These are phyloP conservation scores for Echinarachnius parma DNA, from an alignment of 53 echinoderm and acorn worm species.

Conservation along the genomic window DNA sequence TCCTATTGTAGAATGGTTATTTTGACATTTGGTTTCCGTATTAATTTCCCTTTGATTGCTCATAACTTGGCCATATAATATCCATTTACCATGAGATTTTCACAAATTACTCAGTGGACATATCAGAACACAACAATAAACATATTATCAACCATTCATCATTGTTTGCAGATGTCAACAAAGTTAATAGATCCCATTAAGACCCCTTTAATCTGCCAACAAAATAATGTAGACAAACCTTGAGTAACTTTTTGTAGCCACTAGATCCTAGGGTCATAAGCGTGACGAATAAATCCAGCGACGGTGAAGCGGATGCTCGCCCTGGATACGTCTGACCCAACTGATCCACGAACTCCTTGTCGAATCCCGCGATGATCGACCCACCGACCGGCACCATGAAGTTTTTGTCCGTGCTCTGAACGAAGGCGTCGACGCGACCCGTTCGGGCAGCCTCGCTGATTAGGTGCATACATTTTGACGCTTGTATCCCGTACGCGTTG, in stretches of 20 bases:
- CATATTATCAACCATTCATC: too few relatives aligned
- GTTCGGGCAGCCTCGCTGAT: constrained; percentile 77
- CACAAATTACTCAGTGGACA: too few relatives aligned
- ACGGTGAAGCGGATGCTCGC: constrained; percentile 88
- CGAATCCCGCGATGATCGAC: constrained; percentile 86
- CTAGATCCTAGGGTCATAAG: constrained; percentile 81
- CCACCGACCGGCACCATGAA: constrained; percentile 98
- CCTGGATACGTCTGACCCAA: constrained; percentile 86
- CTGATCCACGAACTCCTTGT: constrained; percentile 66
- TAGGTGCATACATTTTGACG: constrained; percentile 90
- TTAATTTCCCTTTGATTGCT: too few relatives aligned
- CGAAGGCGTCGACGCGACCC: constrained; percentile 88
- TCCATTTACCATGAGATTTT: too few relatives aligned
- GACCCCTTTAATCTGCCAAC: too few relatives aligned
- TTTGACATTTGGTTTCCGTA: too few relatives aligned
- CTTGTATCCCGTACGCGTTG: constrained; percentile 97
- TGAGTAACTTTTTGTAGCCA: constrained; percentile 72
- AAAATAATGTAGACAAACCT: constrained; percentile 2
- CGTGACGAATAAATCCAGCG: constrained; percentile 89
- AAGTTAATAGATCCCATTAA: too few relatives aligned
- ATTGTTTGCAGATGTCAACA: too few relatives aligned
- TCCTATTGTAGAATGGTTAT: too few relatives aligned
- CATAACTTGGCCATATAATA: too few relatives aligned
- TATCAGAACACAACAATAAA: too few relatives aligned
- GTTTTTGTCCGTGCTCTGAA: constrained; percentile 98